These are phyloP conservation scores for Gymnosoma rotundatum DNA, from an alignment of 2,888 invertebrate species.

Conservation along the genomic window DNA sequence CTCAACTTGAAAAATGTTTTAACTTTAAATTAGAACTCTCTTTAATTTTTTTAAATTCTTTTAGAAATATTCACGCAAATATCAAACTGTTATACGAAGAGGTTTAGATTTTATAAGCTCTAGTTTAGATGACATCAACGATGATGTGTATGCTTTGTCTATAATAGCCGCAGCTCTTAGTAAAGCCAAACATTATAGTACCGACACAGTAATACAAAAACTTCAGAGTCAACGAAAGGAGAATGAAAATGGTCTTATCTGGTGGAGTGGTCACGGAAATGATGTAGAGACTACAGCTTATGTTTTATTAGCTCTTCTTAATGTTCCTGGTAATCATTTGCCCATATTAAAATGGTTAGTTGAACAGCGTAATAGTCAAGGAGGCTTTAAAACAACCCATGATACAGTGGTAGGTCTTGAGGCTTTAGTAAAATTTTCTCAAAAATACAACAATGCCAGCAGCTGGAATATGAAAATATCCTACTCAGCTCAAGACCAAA, in stretches of 20 bases:
- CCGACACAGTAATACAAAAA: slow-evolving; percentile 82
- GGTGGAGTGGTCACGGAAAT: slow-evolving; percentile 87
- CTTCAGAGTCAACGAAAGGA: slow-evolving; percentile 82
- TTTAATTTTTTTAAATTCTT: background rate
- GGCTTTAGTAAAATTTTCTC: slow-evolving; percentile 86
- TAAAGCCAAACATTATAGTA: slow-evolving; percentile 86
- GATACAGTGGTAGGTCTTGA: slow-evolving; percentile 88
- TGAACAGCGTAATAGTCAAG: slow-evolving; percentile 85
- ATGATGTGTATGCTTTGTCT: slow-evolving; percentile 89
- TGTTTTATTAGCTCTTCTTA: slow-evolving; percentile 87
- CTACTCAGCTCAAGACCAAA: slow-evolving; percentile 13
- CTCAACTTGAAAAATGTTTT: too few relatives aligned
- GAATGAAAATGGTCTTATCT: slow-evolving; percentile 84
- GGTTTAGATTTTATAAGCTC: slow-evolving; percentile 88
- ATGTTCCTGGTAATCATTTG: slow-evolving; percentile 72
- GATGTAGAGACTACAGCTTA: slow-evolving; percentile 92
- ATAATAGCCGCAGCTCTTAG: slow-evolving; percentile 89
- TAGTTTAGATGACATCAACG: slow-evolving; percentile 84
- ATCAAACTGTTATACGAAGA: slow-evolving; percentile 87
- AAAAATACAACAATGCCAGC: slow-evolving; percentile 82
- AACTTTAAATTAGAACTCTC: too few relatives aligned
- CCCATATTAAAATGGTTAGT: slow-evolving; percentile 88
- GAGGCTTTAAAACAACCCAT: slow-evolving; percentile 88
- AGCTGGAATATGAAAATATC: slow-evolving; percentile 13
- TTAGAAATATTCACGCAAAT: slow-evolving; percentile 42